Evolutionary conservation across 2,888 invertebrate species (phyloP).

Genomic region (Chaitophorus viminalis): DNA sequence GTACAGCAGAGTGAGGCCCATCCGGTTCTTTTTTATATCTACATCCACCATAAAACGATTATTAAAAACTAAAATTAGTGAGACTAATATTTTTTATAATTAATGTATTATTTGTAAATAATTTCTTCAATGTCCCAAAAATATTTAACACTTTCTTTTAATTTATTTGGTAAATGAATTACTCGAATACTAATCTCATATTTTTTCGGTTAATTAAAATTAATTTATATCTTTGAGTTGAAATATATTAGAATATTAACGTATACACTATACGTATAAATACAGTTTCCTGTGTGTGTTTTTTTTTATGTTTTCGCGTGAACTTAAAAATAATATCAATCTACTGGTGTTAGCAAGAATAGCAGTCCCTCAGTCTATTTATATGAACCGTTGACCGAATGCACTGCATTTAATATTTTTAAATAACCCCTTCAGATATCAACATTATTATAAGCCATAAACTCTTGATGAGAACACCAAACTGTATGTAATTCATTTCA

Average conservation of each 20-base stretch:
- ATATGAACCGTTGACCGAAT: constrained; percentile 10
- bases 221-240: constrained; percentile 34
- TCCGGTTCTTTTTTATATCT: too few relatives aligned
- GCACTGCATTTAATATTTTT: background rate
- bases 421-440: background rate
- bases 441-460: background rate
- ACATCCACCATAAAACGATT: too few relatives aligned
- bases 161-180: constrained; percentile 19
- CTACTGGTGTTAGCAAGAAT: background rate
- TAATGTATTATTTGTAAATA: too few relatives aligned
- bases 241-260: constrained; percentile 2
- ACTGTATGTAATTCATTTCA: background rate
- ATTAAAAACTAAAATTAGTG: too few relatives aligned
- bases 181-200: background rate
- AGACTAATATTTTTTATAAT: too few relatives aligned
- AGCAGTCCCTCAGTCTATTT: constrained; percentile 38
- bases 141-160: background rate
- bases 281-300: background rate
- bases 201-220: constrained; percentile 40
- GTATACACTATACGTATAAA: background rate
- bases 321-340: constrained; percentile 56
- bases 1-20: too few relatives aligned
- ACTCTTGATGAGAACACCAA: background rate
- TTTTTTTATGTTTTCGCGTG: constrained; percentile 38
- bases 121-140: too few relatives aligned